phyloP scores from a whole-genome alignment of 2,113 vertebrate species.

The Rhipidura dahli region DNA sequence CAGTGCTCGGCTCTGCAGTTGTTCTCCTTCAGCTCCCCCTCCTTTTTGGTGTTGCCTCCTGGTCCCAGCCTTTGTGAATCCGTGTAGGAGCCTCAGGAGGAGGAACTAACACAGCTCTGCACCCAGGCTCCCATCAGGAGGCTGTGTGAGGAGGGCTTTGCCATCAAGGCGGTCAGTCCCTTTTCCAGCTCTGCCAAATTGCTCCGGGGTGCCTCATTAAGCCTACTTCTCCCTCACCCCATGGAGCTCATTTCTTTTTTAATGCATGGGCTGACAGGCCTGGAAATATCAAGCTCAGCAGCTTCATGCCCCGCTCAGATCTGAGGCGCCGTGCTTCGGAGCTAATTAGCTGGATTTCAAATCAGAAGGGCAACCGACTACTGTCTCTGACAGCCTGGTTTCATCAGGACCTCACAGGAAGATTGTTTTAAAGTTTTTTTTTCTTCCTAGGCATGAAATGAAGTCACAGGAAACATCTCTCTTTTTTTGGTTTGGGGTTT shows the following conservation, averaged over 20 bases:
- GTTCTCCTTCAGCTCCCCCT: neutral
- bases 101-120: neutral
- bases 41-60: neutral
- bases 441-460: neutral
- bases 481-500: neutral
- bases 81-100: fast-evolving
- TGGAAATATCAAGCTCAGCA: slow-evolving; percentile 43
- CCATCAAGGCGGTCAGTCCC: neutral
- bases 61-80: neutral
- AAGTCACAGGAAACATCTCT: neutral
- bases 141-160: neutral
- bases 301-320: neutral
- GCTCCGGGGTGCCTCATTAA: slow-evolving; percentile 44
- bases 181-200: neutral
- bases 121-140: neutral
- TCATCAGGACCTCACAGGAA: slow-evolving; percentile 39
- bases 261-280: neutral
- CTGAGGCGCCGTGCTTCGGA: neutral
- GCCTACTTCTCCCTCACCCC: neutral
- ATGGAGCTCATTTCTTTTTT: neutral
- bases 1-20: neutral
- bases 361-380: neutral
- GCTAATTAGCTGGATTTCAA: slow-evolving; percentile 55
- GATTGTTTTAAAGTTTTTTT: neutral
- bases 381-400: slow-evolving; percentile 20